These are phyloP conservation scores for Crocidura indochinensis DNA, from an alignment of 2,797 vertebrate species.

Conservation along the genomic window DNA sequence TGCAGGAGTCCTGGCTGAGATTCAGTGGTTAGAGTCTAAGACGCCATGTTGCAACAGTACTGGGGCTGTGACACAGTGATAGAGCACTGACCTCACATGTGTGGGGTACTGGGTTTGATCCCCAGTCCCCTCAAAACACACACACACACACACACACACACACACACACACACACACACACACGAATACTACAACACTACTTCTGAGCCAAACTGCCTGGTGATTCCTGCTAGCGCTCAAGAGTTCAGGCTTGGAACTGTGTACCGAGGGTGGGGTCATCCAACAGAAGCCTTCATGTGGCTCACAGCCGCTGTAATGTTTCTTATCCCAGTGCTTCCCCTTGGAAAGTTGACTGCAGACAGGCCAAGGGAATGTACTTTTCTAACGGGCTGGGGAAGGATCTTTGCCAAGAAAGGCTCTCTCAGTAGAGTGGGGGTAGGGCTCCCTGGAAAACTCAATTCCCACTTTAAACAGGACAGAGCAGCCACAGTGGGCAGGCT, in stretches of 20 bases:
- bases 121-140: too few relatives aligned
- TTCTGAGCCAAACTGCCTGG: conserved; percentile 66
- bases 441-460: neutral
- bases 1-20: conserved; percentile 24
- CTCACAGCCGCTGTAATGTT: conserved; percentile 48
- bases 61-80: too few relatives aligned
- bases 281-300: conserved; percentile 63
- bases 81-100: too few relatives aligned
- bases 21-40: conserved; percentile 25
- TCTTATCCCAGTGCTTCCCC: neutral
- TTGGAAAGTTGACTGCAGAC: conserved; percentile 53
- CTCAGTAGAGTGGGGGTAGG: conserved; percentile 51
- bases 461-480: neutral
- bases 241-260: conserved; percentile 32
- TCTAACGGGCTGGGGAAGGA: conserved; percentile 62
- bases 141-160: too few relatives aligned
- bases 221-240: conserved; percentile 63
- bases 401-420: conserved; percentile 68
- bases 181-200: neutral
- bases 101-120: too few relatives aligned
- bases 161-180: too few relatives aligned
- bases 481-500: neutral
- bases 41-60: conserved; percentile 61
- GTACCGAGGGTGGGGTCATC: conserved; percentile 19
- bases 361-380: conserved; percentile 70